These are phyloP conservation scores for Lagopus leucura DNA, from an alignment of 2,113 vertebrate genomes.

Conservation along the genomic window DNA sequence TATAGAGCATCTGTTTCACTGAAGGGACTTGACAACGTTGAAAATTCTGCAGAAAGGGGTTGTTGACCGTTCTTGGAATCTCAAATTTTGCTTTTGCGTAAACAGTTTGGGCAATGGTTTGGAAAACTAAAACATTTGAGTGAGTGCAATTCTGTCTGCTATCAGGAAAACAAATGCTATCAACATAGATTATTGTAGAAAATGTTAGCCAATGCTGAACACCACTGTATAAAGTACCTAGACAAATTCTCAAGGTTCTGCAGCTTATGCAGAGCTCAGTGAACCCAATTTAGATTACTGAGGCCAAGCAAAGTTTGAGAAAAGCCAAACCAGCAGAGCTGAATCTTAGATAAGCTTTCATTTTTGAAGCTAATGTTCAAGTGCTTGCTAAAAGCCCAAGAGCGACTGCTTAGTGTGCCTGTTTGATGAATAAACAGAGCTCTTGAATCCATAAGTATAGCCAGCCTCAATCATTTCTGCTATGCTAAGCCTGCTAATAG, in stretches of 20 bases:
- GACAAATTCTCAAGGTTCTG: neutral
- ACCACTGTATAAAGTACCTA: neutral
- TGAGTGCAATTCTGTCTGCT: neutral
- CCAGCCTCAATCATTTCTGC: neutral
- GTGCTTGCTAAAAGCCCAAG: neutral
- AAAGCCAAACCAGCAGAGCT: neutral
- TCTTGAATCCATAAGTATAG: neutral
- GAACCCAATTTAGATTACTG: constrained; percentile 21
- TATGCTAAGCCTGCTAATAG: neutral
- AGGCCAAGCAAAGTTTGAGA: constrained; percentile 32
- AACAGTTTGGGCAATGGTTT: neutral
- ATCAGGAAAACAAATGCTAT: neutral
- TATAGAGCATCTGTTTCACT: neutral
- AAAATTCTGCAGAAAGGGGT: neutral
- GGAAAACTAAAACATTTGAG: neutral
- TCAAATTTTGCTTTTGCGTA: neutral
- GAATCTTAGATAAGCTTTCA: constrained; percentile 7
- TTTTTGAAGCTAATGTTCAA: neutral
- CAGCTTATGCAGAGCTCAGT: constrained; percentile 17
- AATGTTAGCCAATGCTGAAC: neutral
- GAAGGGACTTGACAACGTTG: accelerated
- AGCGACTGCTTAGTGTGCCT: neutral
- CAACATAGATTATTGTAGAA: neutral
- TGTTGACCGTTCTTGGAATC: neutral
- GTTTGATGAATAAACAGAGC: neutral